These are phyloP conservation scores for Eupithecia vulgata DNA, from an alignment of 2,888 invertebrate species.

Conservation along the genomic window DNA sequence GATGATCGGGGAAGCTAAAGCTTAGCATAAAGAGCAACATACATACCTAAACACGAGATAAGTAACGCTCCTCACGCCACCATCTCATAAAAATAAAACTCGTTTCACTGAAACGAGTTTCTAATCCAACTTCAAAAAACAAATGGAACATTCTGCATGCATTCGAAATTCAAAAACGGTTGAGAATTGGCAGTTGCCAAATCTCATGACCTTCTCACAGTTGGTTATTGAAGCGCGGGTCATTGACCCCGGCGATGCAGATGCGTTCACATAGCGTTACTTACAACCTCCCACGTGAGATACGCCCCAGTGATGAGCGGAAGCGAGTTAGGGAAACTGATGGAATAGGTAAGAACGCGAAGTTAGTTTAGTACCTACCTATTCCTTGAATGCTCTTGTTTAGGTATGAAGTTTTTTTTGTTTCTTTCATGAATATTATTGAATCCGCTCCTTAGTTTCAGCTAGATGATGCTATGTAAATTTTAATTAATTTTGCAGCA, in stretches of 20 bases:
- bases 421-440: too few relatives aligned
- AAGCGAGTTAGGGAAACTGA: slow-evolving; percentile 44
- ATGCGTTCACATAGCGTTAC: slow-evolving; percentile 81
- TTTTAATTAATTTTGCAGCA: too few relatives aligned
- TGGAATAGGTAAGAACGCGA: neutral
- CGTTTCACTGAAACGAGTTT: slow-evolving; percentile 38
- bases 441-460: too few relatives aligned
- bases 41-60: neutral
- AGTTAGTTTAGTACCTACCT: too few relatives aligned
- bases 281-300: slow-evolving; percentile 79
- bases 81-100: slow-evolving; percentile 24
- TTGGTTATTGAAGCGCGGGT: slow-evolving; percentile 65
- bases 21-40: neutral
- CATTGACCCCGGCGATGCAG: slow-evolving; percentile 73
- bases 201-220: slow-evolving; percentile 77
- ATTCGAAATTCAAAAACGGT: slow-evolving; percentile 48
- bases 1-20: neutral
- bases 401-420: too few relatives aligned
- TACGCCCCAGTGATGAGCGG: slow-evolving; percentile 45
- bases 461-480: too few relatives aligned
- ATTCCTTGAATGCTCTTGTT: too few relatives aligned
- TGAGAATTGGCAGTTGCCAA: slow-evolving; percentile 65
- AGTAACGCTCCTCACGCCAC: slow-evolving; percentile 21
- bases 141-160: slow-evolving; percentile 42
- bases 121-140: slow-evolving; percentile 40